Percentiles rank a stretch among this genome's conserved stretches.
Evolutionary conservation across 2,797 vertebrate genomes (phyloP).

Genomic region (Geotrypetes seraphini): DNA sequence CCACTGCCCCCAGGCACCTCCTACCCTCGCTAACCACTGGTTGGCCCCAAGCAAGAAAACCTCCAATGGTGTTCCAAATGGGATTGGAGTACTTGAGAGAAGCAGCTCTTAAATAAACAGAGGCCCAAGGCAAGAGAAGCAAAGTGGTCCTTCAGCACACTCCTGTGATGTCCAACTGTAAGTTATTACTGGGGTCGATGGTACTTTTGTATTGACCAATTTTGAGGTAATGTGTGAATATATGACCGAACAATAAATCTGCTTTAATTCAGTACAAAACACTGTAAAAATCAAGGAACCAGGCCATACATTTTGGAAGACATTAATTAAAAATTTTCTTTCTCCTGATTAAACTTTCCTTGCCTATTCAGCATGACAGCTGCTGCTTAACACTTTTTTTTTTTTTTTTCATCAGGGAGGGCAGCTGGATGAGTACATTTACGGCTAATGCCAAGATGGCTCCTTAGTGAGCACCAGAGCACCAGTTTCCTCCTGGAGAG

Average conservation of each 20-base stretch:
- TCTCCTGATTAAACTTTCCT: slow-evolving; percentile 3
- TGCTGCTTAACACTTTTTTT: slow-evolving; percentile 28
- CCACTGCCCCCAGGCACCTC: too few relatives aligned
- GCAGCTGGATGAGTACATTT: background rate
- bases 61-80: too few relatives aligned
- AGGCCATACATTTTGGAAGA: slow-evolving; percentile 12
- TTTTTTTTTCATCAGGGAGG: slow-evolving; percentile 24
- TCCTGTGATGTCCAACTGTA: too few relatives aligned
- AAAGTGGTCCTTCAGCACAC: too few relatives aligned
- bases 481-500: slow-evolving; percentile 6
- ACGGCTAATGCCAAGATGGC: background rate
- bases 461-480: slow-evolving; percentile 8
- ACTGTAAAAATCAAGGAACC: slow-evolving; percentile 16
- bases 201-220: too few relatives aligned
- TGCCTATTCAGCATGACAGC: slow-evolving; percentile 21
- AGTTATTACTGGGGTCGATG: too few relatives aligned
- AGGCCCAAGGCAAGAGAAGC: too few relatives aligned
- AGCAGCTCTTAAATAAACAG: too few relatives aligned
- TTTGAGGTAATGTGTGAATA: slow-evolving; percentile 8
- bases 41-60: too few relatives aligned
- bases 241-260: slow-evolving; percentile 7
- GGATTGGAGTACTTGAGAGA: too few relatives aligned
- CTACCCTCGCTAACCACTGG: too few relatives aligned
- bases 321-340: slow-evolving; percentile 21
- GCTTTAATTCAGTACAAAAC: slow-evolving; percentile 12